These are phyloP conservation scores for Drosophila affinis DNA, from an alignment of 2,888 invertebrate genomes.

Conservation along the genomic window DNA sequence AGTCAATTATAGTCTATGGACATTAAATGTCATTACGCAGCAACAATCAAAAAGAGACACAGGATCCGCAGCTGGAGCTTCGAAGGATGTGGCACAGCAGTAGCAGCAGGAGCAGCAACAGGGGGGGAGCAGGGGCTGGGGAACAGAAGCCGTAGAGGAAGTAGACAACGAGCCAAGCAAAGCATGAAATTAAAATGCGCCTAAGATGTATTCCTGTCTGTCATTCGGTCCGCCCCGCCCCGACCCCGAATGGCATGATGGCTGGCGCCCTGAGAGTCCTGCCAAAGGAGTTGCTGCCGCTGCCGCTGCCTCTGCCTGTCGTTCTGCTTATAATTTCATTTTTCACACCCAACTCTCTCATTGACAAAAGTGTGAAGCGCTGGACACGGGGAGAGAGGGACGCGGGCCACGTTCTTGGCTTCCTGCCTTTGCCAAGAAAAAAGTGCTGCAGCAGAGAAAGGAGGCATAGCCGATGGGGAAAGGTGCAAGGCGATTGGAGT, in stretches of 20 bases:
- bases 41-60: constrained; percentile 71
- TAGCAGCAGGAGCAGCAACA: not conserved
- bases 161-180: constrained; percentile 65
- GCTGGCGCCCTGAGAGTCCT: constrained; percentile 21
- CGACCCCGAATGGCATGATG: constrained; percentile 2
- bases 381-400: constrained; percentile 10
- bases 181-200: constrained; percentile 83
- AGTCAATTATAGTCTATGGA: constrained; percentile 73
- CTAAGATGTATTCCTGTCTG: constrained; percentile 79
- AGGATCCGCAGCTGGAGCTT: constrained; percentile 35
- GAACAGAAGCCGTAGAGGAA: constrained; percentile 2
- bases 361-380: constrained; percentile 65
- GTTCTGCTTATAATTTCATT: constrained; percentile 77
- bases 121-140: not conserved
- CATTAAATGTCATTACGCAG: constrained; percentile 80
- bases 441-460: not conserved
- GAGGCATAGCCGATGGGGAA: not conserved
- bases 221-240: constrained; percentile 55
- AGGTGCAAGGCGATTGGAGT: not conserved
- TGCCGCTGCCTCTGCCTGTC: constrained; percentile 34
- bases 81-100: not conserved
- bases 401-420: constrained; percentile 48
- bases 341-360: constrained; percentile 69
- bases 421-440: constrained; percentile 34
- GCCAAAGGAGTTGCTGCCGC: constrained; percentile 41